Percentiles rank a stretch among this genome's conserved stretches.
These are phyloP conservation scores for Pollicipes pollicipes DNA, from an alignment of 1,140 invertebrate genomes.

Conservation along the genomic window DNA sequence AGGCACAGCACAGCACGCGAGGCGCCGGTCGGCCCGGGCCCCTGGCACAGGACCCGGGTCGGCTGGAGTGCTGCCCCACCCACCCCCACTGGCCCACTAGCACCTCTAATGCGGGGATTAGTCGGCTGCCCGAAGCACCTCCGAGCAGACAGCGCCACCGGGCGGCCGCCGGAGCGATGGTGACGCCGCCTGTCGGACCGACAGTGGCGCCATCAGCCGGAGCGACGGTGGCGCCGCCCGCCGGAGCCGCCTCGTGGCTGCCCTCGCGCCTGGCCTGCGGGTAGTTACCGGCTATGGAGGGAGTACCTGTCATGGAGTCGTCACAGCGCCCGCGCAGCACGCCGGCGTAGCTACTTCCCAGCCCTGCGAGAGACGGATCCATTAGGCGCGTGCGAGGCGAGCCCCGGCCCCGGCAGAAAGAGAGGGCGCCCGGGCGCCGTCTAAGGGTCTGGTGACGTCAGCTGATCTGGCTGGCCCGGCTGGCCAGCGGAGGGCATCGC, in stretches of 20 bases:
- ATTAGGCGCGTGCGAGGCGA: slow-evolving; percentile 6
- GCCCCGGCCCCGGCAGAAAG: slow-evolving; percentile 6
- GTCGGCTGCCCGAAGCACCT: too few species aligned
- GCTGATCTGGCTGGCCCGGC: too few species aligned
- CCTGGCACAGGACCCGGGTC: too few species aligned
- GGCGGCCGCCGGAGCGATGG: too few species aligned
- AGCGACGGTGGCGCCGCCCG: neutral
- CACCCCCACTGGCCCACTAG: too few species aligned
- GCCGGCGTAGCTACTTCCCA: slow-evolving; percentile 44
- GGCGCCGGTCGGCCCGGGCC: too few species aligned
- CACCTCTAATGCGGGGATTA: too few species aligned
- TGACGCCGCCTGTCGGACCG: too few species aligned
- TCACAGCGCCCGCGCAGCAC: slow-evolving; percentile 49
- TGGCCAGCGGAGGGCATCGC: neutral
- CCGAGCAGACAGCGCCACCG: too few species aligned
- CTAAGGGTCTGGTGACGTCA: neutral
- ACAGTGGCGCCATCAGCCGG: too few species aligned
- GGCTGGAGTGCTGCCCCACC: too few species aligned
- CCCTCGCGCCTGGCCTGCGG: slow-evolving; percentile 3
- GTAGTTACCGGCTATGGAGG: slow-evolving; percentile 10
- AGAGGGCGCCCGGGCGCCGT: slow-evolving; percentile 1
- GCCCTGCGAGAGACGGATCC: slow-evolving; percentile 17
- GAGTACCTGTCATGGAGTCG: slow-evolving; percentile 53
- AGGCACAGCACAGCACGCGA: neutral
- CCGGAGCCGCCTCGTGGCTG: neutral